Conservation (phyloP, 2,888 invertebrate genomes). For the Tubiluchus corallicola region DNA sequence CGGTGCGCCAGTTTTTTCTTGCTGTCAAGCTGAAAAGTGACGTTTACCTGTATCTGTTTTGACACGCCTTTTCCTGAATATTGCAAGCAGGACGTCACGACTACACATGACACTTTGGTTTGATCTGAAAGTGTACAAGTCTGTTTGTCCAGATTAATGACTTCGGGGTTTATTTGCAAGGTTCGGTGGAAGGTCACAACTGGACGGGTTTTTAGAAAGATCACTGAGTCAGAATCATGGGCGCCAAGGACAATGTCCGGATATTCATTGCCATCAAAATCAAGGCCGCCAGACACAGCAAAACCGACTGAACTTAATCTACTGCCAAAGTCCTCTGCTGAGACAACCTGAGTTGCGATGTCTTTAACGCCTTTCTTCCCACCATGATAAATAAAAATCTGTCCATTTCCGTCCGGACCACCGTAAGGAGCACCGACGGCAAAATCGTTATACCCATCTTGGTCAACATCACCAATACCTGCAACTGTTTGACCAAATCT, state of each 20-base stretch:
- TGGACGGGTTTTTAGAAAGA: constrained; percentile 64
- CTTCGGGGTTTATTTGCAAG: constrained; percentile 45
- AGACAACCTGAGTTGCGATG: constrained; percentile 29
- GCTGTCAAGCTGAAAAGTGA: constrained; percentile 46
- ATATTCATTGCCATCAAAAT: constrained; percentile 78
- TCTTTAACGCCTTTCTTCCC: constrained; percentile 48
- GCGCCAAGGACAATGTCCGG: constrained; percentile 86
- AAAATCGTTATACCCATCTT: constrained; percentile 78
- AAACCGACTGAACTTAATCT: constrained; percentile 69
- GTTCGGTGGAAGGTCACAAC: constrained; percentile 64
- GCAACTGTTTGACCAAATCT: constrained; percentile 76
- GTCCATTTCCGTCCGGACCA: constrained; percentile 56
- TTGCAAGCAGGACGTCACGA: constrained; percentile 52
- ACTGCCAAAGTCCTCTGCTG: constrained; percentile 27
- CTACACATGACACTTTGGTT: constrained; percentile 48
- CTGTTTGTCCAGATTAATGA: constrained; percentile 57
- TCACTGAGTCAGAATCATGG: constrained; percentile 63
- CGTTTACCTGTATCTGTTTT: neutral
- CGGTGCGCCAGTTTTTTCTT: constrained; percentile 51
- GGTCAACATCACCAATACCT: constrained; percentile 75
- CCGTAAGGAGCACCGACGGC: constrained; percentile 78
- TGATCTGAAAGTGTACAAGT: constrained; percentile 44
- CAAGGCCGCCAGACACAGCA: constrained; percentile 79
- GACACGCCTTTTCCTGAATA: constrained; percentile 60
- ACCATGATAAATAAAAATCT: constrained; percentile 85